Base-by-base conservation (phyloP, 2,113 vertebrate species). In the Cochlearius cochlearius region DNA sequence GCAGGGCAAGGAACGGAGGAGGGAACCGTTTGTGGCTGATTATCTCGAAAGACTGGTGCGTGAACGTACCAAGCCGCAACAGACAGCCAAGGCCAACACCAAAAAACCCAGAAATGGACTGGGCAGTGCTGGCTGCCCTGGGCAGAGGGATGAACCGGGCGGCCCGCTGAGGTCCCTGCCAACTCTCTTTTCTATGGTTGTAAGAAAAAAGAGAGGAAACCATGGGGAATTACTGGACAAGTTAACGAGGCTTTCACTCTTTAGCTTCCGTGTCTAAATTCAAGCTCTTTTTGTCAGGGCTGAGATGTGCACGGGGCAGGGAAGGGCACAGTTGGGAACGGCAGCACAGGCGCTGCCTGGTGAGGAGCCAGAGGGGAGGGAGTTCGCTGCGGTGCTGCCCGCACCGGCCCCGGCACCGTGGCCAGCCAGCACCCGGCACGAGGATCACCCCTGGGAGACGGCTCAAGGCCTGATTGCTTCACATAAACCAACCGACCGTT, bases 11-110 rank as follows among this genome's bases (percentile, higher is more conserved):
- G 53, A 73, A 55, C 1, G 41, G 36, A 59, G 50, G 32, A 62
- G 19, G 66, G 49, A 81, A 18, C 1, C 3, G 3, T 43, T 22
- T 63, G 30, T 14, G 30, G 32, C 8, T 20, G 8, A 45, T 56
- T 9, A 60, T 73, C 56, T 82, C 27, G 8, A 78, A 50, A 80
- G 36, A 39, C 20, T 92, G 50, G 38, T 34, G 72, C 64, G 22
- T 7, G 43, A 53, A 7, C 4, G 3, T n/a, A 34, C 7, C n/a
- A 43, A 75, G 38, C 22, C 1, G 1, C 62, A 88, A 4, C 2
- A 43, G 64, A 17, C 47, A 92, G 38, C 39, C 56, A 81, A 55
- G 43, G 81, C 47, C 36, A 43, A 69, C 60, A 86, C 4, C 62
- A 85, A 56, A 67, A 89, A 59, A 59, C 2, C 4, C 52, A 47